Evolutionary conservation across 2,113 vertebrate species (phyloP), one percentile per base, ranked within the genome.

Genomic region (Aphyosemion australe): DNA sequence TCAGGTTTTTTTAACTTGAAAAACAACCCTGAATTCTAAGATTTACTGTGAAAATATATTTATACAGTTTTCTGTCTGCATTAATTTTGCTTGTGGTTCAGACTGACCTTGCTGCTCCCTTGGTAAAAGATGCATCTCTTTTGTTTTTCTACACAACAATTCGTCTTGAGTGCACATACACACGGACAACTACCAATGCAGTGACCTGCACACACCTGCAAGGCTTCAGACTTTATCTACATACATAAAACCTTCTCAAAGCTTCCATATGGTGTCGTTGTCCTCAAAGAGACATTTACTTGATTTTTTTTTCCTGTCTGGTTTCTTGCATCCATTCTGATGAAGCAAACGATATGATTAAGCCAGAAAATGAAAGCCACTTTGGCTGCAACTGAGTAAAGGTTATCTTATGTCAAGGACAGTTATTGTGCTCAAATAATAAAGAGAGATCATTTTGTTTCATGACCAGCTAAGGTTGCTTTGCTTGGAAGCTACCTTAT

Each of bases 101-200:
- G 18, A 59, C 18, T 85, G 67, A 84, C 68, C 76, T 65, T 19
- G 13, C 65, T 63, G 34, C 69, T 74, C 52, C 79, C 72, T 66
- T 60, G 64, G 49, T 70, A 45, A 73, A 70, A 66, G 58, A 37
- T 42, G 61, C 43, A 34, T n/a, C n/a, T 19, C 46, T 48, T 4
- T 18, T 19, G 11, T 11, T 19, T 48, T 19, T 48, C n/a, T 48
- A 19, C 46, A 9, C 12, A 18, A 7, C 37, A 39, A 19, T 13
- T 19, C 13, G 32, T 19, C 53, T 14, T 20, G 6, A 19, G 46
- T 48, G 46, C 18, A 20, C 10, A 41, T 5, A 13, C 6, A n/a
- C 32, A 16, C 18, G 16, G 10, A 56, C n/a, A 53, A 37, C 11
- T 32, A 32, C 16, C 46, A 16, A 56, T 66, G 43, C 15, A 47